A percentile compares a stretch with the other conserved stretches of the same genome.
Evolutionary conservation across 2,888 invertebrate species (phyloP).

Genomic region (Trissonchulus latispiculum): DNA sequence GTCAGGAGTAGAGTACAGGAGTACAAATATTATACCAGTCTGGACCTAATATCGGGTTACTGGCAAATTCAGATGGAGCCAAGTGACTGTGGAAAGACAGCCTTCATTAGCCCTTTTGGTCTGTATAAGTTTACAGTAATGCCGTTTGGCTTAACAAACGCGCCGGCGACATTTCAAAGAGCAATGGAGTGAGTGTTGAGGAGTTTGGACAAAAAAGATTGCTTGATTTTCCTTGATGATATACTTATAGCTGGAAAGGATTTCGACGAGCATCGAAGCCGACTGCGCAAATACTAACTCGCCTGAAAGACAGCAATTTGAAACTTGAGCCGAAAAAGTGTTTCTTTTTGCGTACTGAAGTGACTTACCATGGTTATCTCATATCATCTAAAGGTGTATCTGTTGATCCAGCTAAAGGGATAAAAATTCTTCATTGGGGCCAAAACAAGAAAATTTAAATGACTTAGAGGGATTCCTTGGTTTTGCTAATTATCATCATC

Average conservation of each 20-base stretch:
- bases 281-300: background rate
- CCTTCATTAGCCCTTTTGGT: conserved; percentile 28
- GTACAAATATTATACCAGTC: too few relatives aligned
- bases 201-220: background rate
- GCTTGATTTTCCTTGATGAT: background rate
- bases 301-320: background rate
- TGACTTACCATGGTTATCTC: background rate
- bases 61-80: conserved; percentile 26
- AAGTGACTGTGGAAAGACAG: conserved; percentile 27
- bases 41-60: conserved; percentile 27
- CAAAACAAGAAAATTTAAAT: background rate
- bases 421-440: background rate
- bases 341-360: background rate
- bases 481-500: background rate
- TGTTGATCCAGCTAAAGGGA: background rate
- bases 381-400: background rate
- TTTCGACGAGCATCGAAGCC: background rate
- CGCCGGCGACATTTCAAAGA: conserved; percentile 30
- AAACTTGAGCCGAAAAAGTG: background rate
- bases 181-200: conserved; percentile 17
- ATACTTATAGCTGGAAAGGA: background rate
- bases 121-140: conserved; percentile 32
- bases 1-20: too few relatives aligned
- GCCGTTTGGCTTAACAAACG: conserved; percentile 33
- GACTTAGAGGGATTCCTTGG: background rate